A percentile compares a stretch with the other conserved stretches of the same genome.
Evolutionary conservation across 2,113 vertebrate genomes (phyloP).

Genomic region (Ranitomeya variabilis): DNA sequence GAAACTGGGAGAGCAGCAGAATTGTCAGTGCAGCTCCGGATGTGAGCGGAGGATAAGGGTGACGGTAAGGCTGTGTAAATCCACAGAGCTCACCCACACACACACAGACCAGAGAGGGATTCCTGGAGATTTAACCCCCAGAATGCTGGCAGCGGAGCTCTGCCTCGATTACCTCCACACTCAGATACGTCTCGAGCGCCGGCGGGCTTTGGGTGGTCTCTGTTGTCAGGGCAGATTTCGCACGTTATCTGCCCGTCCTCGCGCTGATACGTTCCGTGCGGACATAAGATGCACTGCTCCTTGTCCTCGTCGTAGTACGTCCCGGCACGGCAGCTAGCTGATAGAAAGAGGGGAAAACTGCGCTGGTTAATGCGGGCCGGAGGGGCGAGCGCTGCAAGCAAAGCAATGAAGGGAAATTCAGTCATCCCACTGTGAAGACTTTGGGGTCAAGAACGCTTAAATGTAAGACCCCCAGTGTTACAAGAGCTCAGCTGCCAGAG

Average conservation of each 20-base stretch:
- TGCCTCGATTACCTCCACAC: slow-evolving; percentile 76
- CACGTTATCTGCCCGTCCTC: slow-evolving; percentile 85
- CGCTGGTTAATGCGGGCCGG: slow-evolving; percentile 1
- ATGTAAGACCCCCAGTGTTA: too few species aligned
- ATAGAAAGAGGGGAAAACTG: slow-evolving; percentile 52
- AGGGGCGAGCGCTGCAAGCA: not conserved
- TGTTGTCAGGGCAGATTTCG: slow-evolving; percentile 77
- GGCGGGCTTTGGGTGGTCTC: slow-evolving; percentile 67
- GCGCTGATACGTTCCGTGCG: slow-evolving; percentile 82
- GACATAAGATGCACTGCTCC: slow-evolving; percentile 79
- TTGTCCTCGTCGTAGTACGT: slow-evolving; percentile 75
- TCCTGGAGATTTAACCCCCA: too few species aligned
- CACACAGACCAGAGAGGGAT: too few species aligned
- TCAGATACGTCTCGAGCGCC: slow-evolving; percentile 79
- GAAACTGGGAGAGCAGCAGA: too few species aligned
- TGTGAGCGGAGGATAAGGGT: not conserved
- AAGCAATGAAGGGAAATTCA: not conserved
- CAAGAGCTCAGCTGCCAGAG: not conserved
- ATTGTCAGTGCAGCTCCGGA: not conserved
- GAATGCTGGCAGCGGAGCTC: not conserved
- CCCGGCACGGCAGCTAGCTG: slow-evolving; percentile 81
- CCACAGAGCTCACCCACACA: too few species aligned
- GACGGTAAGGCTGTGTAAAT: too few species aligned
- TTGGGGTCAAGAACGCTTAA: too few species aligned
- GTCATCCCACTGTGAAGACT: not conserved